phyloP scores from a whole-genome alignment of 2,888 invertebrate genomes.

The Podabrus alpinus region DNA sequence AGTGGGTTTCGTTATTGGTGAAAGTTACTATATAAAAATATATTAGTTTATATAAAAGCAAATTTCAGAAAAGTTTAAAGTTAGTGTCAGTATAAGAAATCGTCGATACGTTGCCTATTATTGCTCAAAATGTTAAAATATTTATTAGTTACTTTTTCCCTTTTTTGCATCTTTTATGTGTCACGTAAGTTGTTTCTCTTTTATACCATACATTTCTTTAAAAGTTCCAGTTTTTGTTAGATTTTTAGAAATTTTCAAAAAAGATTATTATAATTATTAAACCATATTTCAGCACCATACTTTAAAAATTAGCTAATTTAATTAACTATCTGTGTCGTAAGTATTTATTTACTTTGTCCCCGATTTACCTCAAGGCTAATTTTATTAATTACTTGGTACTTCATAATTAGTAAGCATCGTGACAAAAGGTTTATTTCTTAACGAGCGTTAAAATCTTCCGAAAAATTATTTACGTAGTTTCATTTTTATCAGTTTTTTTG shows the following conservation, averaged over 20 bases:
- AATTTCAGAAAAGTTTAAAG: background rate
- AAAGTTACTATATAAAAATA: background rate
- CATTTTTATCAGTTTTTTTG: background rate
- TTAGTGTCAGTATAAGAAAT: background rate
- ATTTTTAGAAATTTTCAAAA: background rate
- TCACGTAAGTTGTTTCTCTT: constrained; percentile 8
- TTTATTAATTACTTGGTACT: background rate
- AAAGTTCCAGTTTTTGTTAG: background rate
- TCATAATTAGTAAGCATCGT: background rate
- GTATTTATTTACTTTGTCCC: background rate
- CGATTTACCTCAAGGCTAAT: background rate
- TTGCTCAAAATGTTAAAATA: constrained; percentile 15
- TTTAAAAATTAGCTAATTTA: background rate
- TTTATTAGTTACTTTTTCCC: background rate
- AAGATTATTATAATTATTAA: background rate
- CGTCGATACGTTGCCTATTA: background rate
- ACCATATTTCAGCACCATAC: background rate
- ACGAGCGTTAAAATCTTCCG: background rate
- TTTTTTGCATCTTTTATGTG: background rate
- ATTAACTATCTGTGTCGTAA: background rate
- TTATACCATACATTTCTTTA: background rate
- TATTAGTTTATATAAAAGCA: constrained; percentile 17
- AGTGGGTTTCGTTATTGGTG: background rate
- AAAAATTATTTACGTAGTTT: background rate
- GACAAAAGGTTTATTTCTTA: background rate